Evolutionary conservation across 2,888 invertebrate genomes (phyloP).

Genomic region (Melanostoma scalare): DNA sequence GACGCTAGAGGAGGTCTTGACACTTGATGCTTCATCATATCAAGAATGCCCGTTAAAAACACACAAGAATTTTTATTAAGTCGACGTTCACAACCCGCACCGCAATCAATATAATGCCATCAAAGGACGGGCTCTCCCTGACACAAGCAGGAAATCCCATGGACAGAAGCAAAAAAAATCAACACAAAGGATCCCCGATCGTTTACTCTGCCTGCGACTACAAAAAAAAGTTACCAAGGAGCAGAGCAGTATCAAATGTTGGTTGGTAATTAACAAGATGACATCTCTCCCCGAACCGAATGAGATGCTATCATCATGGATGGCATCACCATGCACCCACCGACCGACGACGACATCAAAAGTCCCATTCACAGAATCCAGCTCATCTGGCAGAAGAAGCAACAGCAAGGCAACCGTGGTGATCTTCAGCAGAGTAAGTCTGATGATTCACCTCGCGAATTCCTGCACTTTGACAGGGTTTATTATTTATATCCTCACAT

Average conservation of each 20-base stretch:
- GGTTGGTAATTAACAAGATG: slow-evolving; percentile 69
- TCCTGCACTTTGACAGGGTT: slow-evolving; percentile 41
- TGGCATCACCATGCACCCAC: slow-evolving; percentile 34
- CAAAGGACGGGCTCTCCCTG: slow-evolving; percentile 34
- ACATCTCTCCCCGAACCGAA: slow-evolving; percentile 65
- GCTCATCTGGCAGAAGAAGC: slow-evolving; percentile 50
- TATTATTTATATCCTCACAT: slow-evolving; percentile 46
- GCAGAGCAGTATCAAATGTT: slow-evolving; percentile 61
- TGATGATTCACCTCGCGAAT: slow-evolving; percentile 55
- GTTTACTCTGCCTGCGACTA: slow-evolving; percentile 45
- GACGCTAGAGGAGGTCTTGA: slow-evolving; percentile 27
- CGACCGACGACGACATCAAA: slow-evolving; percentile 1
- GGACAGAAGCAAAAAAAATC: background rate
- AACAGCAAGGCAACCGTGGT: slow-evolving; percentile 23
- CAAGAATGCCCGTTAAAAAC: slow-evolving; percentile 15
- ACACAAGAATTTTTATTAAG: slow-evolving; percentile 31
- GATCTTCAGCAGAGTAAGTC: slow-evolving; percentile 15
- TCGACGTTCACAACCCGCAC: slow-evolving; percentile 27
- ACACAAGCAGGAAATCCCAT: slow-evolving; percentile 32
- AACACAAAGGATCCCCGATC: slow-evolving; percentile 60
- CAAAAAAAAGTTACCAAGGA: slow-evolving; percentile 36
- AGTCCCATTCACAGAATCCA: slow-evolving; percentile 51
- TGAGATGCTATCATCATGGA: slow-evolving; percentile 53
- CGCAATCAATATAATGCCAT: slow-evolving; percentile 59
- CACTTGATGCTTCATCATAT: slow-evolving; percentile 40